These are phyloP conservation scores for Cyphomyrus plagiostoma DNA, from an alignment of 2,113 vertebrate genomes.

Conservation along the genomic window DNA sequence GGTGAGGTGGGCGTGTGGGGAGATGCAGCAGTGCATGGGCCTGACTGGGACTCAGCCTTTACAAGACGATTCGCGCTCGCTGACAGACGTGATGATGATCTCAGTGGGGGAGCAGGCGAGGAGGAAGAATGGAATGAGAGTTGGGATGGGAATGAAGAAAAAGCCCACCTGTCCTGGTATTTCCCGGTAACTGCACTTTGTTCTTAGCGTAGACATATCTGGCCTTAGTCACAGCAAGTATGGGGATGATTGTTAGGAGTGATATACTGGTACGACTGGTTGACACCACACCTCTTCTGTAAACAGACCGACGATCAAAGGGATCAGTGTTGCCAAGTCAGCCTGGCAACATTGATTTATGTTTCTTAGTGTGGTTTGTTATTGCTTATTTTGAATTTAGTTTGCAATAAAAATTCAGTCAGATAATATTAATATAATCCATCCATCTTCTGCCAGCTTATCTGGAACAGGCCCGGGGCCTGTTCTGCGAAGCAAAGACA, in stretches of 20 bases:
- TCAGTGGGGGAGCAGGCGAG: not conserved
- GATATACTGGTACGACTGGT: not conserved
- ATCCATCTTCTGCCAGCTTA: not conserved
- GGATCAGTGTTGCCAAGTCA: not conserved
- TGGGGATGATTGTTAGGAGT: too few relatives aligned
- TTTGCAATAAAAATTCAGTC: not conserved
- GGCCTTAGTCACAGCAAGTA: not conserved
- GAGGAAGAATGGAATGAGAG: constrained; percentile 41
- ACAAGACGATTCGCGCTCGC: constrained; percentile 22
- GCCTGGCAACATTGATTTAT: not conserved
- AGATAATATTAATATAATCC: not conserved
- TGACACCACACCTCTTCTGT: not conserved
- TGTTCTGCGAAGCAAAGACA: not conserved
- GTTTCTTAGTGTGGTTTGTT: not conserved
- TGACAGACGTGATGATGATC: not conserved
- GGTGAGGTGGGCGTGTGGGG: constrained; percentile 3
- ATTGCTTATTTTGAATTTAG: not conserved
- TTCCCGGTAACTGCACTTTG: not conserved
- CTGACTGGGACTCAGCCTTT: constrained; percentile 14
- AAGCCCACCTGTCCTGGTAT: not conserved
- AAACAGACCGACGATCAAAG: not conserved
- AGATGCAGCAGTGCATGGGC: constrained; percentile 37
- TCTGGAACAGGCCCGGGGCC: not conserved
- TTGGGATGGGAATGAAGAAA: constrained; percentile 34
- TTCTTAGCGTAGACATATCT: not conserved